Percentiles rank a stretch among this genome's conserved stretches.
These are phyloP conservation scores for Seriola rivoliana DNA, from an alignment of 2,113 vertebrate species.

Conservation along the genomic window DNA sequence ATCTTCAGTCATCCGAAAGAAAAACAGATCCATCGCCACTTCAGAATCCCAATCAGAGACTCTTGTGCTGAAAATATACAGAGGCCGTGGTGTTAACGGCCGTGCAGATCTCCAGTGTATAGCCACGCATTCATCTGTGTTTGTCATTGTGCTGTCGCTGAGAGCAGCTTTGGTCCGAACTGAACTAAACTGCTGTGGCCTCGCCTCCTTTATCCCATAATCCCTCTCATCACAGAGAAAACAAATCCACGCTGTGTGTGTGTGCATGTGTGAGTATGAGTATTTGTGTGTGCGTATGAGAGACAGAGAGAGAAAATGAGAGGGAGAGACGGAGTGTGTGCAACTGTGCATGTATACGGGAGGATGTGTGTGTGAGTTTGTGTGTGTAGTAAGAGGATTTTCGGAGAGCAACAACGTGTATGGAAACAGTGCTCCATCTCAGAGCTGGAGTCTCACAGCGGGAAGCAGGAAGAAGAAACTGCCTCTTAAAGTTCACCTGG, in stretches of 20 bases:
- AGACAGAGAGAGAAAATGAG: constrained; percentile 47
- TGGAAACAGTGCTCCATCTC: constrained; percentile 46
- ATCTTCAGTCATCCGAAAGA: constrained; percentile 43
- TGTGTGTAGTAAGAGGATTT: constrained; percentile 81
- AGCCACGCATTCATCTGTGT: constrained; percentile 63
- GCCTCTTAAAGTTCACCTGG: constrained; percentile 44
- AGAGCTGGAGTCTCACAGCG: constrained; percentile 27
- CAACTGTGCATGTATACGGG: constrained; percentile 26
- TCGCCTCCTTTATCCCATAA: constrained; percentile 84
- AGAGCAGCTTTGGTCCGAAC: constrained; percentile 76
- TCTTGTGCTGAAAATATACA: constrained; percentile 19
- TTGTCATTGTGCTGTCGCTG: constrained; percentile 70
- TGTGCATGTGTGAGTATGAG: constrained; percentile 28
- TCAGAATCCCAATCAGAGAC: constrained; percentile 58
- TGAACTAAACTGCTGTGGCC: constrained; percentile 77
- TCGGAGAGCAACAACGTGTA: constrained; percentile 38
- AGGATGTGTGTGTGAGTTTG: neutral
- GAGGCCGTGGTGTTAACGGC: constrained; percentile 19
- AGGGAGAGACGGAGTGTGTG: constrained; percentile 22
- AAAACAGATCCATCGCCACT: constrained; percentile 37
- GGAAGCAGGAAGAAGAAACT: constrained; percentile 20
- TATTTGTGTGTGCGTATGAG: neutral
- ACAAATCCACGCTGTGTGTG: constrained; percentile 82
- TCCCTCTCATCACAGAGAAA: constrained; percentile 85
- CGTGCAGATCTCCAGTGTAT: constrained; percentile 54